Percentiles rank a stretch among this genome's conserved stretches.
Conservation (phyloP, 2,113 vertebrate genomes). For the Daphoenositta chrysoptera region DNA sequence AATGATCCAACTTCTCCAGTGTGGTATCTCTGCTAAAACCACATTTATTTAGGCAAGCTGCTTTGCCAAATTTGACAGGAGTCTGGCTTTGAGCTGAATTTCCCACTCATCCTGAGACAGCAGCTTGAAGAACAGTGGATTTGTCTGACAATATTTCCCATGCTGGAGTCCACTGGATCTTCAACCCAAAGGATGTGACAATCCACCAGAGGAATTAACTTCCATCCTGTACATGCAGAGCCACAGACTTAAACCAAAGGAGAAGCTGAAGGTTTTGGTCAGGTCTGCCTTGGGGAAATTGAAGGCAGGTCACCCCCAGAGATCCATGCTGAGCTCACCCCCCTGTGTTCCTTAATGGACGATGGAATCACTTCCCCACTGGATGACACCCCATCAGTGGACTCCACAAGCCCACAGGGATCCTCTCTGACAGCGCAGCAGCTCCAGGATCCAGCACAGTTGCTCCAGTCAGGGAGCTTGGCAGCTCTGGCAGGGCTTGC, state of each 20-base stretch:
- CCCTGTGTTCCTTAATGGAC: background rate
- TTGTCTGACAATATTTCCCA: background rate
- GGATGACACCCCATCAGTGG: background rate
- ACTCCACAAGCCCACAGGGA: fast-evolving
- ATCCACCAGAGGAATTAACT: background rate
- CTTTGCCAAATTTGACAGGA: background rate
- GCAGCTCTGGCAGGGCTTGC: background rate
- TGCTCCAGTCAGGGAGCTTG: fast-evolving
- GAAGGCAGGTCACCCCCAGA: background rate
- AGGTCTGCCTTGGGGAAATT: background rate
- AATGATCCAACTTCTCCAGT: background rate
- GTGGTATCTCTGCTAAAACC: background rate
- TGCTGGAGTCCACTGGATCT: background rate
- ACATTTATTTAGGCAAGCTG: background rate
- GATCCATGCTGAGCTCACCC: background rate
- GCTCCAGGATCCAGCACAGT: background rate
- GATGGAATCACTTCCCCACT: background rate
- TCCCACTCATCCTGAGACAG: background rate
- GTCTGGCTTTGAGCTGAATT: background rate
- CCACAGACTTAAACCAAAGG: fast-evolving
- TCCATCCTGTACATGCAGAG: background rate
- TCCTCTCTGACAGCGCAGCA: background rate
- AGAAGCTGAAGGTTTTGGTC: background rate
- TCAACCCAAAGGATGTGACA: background rate
- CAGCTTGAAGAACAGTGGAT: background rate